Evolutionary conservation across 1,140 invertebrate species (phyloP).

Genomic region (Drusus annulatus): DNA sequence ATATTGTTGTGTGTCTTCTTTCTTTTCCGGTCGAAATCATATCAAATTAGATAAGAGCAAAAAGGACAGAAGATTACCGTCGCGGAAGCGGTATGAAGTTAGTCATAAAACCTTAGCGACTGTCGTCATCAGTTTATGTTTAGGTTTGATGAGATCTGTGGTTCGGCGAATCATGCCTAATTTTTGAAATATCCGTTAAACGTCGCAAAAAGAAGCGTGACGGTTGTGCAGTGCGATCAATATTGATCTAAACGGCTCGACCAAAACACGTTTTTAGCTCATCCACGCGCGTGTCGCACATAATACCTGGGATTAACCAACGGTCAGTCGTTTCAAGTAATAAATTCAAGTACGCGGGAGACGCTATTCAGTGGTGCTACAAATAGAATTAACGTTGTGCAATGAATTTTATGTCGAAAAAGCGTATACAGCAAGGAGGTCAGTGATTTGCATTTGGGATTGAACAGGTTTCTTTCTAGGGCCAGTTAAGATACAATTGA

Average conservation of each 20-base stretch:
- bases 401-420: slow-evolving; percentile 63
- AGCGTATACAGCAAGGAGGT: slow-evolving; percentile 57
- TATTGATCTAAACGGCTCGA: slow-evolving; percentile 60
- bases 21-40: not conserved
- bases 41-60: not conserved
- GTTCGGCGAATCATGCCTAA: not conserved
- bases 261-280: slow-evolving; percentile 60
- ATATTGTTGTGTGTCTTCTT: not conserved
- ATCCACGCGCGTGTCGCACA: slow-evolving; percentile 40
- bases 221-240: slow-evolving; percentile 10
- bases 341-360: slow-evolving; percentile 40
- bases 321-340: slow-evolving; percentile 23
- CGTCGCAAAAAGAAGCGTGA: not conserved
- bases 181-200: slow-evolving; percentile 47
- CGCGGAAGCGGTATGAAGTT: too few relatives aligned
- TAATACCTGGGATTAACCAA: slow-evolving; percentile 40
- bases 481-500: not conserved
- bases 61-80: slow-evolving; percentile 6
- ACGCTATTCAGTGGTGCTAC: slow-evolving; percentile 58
- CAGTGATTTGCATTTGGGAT: slow-evolving; percentile 62
- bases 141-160: slow-evolving; percentile 58
- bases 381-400: slow-evolving; percentile 71
- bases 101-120: slow-evolving; percentile 3
- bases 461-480: slow-evolving; percentile 54
- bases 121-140: slow-evolving; percentile 70